Percentiles rank a stretch among this genome's conserved stretches.
Conservation (phyloP, 2,888 invertebrate genomes). For the Bedellia somnulentella region DNA sequence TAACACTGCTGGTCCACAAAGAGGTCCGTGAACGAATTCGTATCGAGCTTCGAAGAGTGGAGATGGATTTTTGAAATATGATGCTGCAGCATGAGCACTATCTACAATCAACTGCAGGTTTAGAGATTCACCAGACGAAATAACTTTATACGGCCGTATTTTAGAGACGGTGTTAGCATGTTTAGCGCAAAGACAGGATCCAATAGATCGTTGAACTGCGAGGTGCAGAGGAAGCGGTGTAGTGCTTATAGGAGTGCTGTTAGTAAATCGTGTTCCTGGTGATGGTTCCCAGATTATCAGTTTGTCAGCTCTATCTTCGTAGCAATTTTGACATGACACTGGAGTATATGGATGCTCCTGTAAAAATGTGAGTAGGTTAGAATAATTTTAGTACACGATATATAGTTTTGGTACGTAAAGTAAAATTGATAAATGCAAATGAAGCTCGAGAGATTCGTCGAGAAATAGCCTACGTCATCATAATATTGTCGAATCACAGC, state of each 20-base stretch:
- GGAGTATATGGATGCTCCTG: conserved; percentile 77
- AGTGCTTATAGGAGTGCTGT: conserved; percentile 33
- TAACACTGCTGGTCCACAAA: conserved; percentile 82
- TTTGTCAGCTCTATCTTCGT: conserved; percentile 84
- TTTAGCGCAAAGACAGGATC: conserved; percentile 74
- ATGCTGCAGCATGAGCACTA: conserved; percentile 81
- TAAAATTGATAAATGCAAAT: too few species aligned
- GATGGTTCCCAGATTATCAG: conserved; percentile 77
- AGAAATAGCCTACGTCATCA: too few species aligned
- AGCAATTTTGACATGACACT: conserved; percentile 81
- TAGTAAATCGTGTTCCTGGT: conserved; percentile 27
- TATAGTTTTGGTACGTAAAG: too few species aligned
- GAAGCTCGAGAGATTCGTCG: too few species aligned
- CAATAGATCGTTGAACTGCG: conserved; percentile 67
- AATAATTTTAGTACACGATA: too few species aligned
- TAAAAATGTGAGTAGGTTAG: too few species aligned
- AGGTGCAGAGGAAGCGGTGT: conserved; percentile 61
- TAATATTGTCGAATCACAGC: too few species aligned
- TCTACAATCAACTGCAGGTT: conserved; percentile 83
- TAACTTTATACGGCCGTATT: conserved; percentile 65
- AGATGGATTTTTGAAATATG: conserved; percentile 83
- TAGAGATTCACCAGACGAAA: conserved; percentile 79
- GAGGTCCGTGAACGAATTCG: conserved; percentile 86
- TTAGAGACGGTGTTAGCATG: conserved; percentile 61
- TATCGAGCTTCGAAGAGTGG: conserved; percentile 85